A percentile compares a stretch with the other conserved stretches of the same genome.
phyloP scores from a whole-genome alignment of 1,140 invertebrate species.

The Gryon sp. region DNA sequence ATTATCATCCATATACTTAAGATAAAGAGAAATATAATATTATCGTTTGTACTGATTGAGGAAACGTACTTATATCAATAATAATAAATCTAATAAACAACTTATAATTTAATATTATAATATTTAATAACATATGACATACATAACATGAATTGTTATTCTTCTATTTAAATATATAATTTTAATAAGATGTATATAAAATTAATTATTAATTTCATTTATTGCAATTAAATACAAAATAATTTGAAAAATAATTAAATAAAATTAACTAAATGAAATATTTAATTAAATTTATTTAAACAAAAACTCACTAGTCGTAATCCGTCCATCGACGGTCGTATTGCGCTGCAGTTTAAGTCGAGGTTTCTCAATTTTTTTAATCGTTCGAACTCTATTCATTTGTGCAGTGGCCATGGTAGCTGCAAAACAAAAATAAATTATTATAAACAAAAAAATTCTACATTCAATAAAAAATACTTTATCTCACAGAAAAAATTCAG shows the following conservation, averaged over 20 bases:
- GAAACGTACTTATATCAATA: too few species aligned
- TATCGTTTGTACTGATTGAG: too few species aligned
- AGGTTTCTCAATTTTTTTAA: slow-evolving; percentile 87
- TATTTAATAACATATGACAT: too few species aligned
- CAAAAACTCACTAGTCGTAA: slow-evolving; percentile 72
- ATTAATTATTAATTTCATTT: slow-evolving; percentile 77
- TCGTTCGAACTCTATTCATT: slow-evolving; percentile 76
- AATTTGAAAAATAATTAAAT: too few species aligned
- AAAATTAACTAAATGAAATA: slow-evolving; percentile 19
- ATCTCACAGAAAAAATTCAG: neutral
- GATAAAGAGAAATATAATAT: too few species aligned
- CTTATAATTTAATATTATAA: too few species aligned
- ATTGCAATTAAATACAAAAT: neutral
- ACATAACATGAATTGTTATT: slow-evolving; percentile 52
- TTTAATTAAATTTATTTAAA: slow-evolving; percentile 12
- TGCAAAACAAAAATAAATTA: slow-evolving; percentile 23
- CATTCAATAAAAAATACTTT: slow-evolving; percentile 4
- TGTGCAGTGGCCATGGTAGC: slow-evolving; percentile 75
- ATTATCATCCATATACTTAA: too few species aligned
- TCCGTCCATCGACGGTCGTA: slow-evolving; percentile 76
- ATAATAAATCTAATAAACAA: too few species aligned
- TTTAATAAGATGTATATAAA: too few species aligned
- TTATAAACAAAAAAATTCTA: too few species aligned
- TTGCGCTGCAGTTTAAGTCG: slow-evolving; percentile 82
- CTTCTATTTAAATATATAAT: too few species aligned